Percentiles rank a stretch among this genome's conserved stretches.
Evolutionary conservation across 2,113 vertebrate species (phyloP).

Genomic region (Syngnathus floridae): DNA sequence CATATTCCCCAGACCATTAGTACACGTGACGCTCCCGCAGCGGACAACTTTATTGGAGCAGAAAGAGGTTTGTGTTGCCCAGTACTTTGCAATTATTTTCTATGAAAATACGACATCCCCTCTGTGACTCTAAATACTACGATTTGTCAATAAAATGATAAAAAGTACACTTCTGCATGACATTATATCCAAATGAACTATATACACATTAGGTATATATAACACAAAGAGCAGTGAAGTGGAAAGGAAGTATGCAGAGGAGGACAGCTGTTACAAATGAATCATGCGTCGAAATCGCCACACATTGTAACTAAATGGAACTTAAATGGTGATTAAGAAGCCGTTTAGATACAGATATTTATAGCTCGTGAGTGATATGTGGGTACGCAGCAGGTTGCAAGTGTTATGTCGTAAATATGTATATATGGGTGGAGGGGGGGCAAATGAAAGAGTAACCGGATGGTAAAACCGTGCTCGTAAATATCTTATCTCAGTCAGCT

Average conservation of each 20-base stretch:
- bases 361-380: not conserved
- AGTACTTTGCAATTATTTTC: too few species aligned
- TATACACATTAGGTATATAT: slow-evolving; percentile 32
- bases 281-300: not conserved
- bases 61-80: slow-evolving; percentile 20
- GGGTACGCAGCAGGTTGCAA: not conserved
- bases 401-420: not conserved
- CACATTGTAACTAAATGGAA: not conserved
- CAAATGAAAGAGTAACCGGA: not conserved
- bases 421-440: not conserved
- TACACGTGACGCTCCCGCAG: slow-evolving; percentile 42
- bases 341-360: not conserved
- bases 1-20: slow-evolving; percentile 32
- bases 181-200: not conserved
- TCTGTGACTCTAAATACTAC: slow-evolving; percentile 24
- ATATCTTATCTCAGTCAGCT: slow-evolving; percentile 46
- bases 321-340: not conserved
- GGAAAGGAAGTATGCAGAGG: not conserved
- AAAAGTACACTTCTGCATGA: too few species aligned
- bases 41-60: slow-evolving; percentile 41
- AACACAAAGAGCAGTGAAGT: not conserved
- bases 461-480: not conserved
- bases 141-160: not conserved
- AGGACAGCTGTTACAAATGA: not conserved
- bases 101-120: too few species aligned